Evolutionary conservation across 2,888 invertebrate genomes (phyloP), one percentile per base, ranked within the genome.

Genomic region (Sipha maydis): DNA sequence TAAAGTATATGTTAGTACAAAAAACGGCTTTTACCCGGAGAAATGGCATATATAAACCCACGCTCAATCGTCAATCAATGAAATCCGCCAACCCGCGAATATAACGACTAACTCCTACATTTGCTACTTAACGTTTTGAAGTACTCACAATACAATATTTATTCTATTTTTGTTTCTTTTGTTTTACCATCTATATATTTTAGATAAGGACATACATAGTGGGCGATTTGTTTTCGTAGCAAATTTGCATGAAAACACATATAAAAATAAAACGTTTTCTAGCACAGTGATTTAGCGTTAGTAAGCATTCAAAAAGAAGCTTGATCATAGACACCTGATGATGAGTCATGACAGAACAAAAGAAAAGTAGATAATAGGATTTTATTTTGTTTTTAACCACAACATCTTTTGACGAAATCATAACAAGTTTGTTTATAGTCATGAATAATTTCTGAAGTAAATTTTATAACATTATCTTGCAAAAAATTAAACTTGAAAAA

Each of bases 311-410:
- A 84, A 85, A 73, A 76, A 77, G 41, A 31, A 67, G 76, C 41
- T 73, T 80, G 38, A 83, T 71, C 69, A 61, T 75, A 56, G 73
- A 80, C 38, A 61, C 38, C 21, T 25, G 38, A 82, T 67, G 85
- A 85, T 76, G 88, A 88, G 82, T 88, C 88, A 88, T 67, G 88
- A 88, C 73, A 17, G 48, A 61, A 82, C 75, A 88, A 82, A 80
- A 75, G 56, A 80, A 67, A 76, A 19, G 67, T 48, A 61, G 31
- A 88, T 86, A 75, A 85, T 76, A 75, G 38, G 25, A 85, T 41
- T 67, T 7, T 56, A 41, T 85, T 76, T 67, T 41, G 5, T 19
- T 76, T 76, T 67, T 41, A 67, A 85, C 76, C 76, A 41, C n/a
- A 83, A 17, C n/a, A 19, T 31, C 28, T 67, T 41, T 14, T 61